Percentiles rank a stretch among this genome's conserved stretches.
Evolutionary conservation across 2,888 invertebrate genomes (phyloP).

Genomic region (Parapristionchus giblindavisi): DNA sequence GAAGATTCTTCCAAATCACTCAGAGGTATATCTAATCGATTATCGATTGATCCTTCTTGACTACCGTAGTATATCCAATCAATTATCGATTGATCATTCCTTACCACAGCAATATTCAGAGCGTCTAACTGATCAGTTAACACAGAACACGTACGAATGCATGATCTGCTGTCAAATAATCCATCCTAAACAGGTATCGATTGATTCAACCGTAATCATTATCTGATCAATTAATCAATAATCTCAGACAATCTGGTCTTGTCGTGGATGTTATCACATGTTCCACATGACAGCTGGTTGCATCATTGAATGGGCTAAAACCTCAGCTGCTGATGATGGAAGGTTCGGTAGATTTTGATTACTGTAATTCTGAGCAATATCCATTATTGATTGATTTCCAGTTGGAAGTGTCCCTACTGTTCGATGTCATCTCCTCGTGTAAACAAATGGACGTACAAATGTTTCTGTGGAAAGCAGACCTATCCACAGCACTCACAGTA

Average conservation of each 20-base stretch:
- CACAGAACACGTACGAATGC: slow-evolving; percentile 85
- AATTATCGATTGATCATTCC: background rate
- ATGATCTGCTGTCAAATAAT: slow-evolving; percentile 91
- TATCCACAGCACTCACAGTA: slow-evolving; percentile 76
- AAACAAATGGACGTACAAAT: slow-evolving; percentile 84
- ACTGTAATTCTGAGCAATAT: background rate
- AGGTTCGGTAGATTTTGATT: slow-evolving; percentile 18
- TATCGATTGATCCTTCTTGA: too few species aligned
- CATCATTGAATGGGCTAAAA: slow-evolving; percentile 85
- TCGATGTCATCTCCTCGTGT: slow-evolving; percentile 80
- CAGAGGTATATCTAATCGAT: slow-evolving; percentile 12
- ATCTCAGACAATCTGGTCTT: slow-evolving; percentile 84
- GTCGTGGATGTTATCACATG: slow-evolving; percentile 88
- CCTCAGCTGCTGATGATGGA: slow-evolving; percentile 49
- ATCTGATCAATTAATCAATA: background rate
- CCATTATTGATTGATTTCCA: slow-evolving; percentile 14
- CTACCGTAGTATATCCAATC: background rate
- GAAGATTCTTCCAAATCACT: slow-evolving; percentile 24
- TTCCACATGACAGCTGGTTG: slow-evolving; percentile 83
- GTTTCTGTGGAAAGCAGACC: slow-evolving; percentile 86
- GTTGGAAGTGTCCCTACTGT: slow-evolving; percentile 95
- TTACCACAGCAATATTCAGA: slow-evolving; percentile 42
- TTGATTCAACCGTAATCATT: background rate
- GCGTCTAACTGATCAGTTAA: slow-evolving; percentile 82
- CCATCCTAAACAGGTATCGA: slow-evolving; percentile 75